Conservation (phyloP, 1,140 invertebrate genomes). For the Helicoverpa zea region DNA sequence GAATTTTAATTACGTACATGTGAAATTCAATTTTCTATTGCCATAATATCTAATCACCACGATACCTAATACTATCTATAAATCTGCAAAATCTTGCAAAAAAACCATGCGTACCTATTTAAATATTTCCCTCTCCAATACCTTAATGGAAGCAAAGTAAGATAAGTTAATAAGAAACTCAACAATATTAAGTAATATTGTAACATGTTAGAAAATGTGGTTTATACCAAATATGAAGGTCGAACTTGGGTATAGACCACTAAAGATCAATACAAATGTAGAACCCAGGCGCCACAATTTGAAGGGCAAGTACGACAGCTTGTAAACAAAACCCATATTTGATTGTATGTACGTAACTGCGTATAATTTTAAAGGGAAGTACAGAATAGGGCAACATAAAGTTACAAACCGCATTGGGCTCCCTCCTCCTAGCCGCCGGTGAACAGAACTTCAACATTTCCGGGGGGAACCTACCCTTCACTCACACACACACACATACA, state of each 20-base stretch:
- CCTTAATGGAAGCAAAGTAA: too few relatives aligned
- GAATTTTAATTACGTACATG: too few relatives aligned
- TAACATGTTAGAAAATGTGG: too few relatives aligned
- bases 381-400: conserved; percentile 12
- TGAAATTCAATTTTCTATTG: too few relatives aligned
- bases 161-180: too few relatives aligned
- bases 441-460: conserved; percentile 90
- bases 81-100: too few relatives aligned
- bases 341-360: conserved; percentile 25
- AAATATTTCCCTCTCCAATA: too few relatives aligned
- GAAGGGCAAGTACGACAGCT: background rate
- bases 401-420: conserved; percentile 81
- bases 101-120: too few relatives aligned
- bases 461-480: conserved; percentile 52
- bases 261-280: conserved; percentile 12
- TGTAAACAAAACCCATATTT: conserved; percentile 17
- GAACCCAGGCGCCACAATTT: background rate
- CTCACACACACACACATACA: conserved; percentile 51
- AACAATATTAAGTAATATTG: too few relatives aligned
- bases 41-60: too few relatives aligned
- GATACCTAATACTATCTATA: too few relatives aligned
- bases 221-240: background rate
- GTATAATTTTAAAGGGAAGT: conserved; percentile 31
- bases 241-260: background rate
- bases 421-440: conserved; percentile 87